Base-by-base conservation (phyloP, 2,797 vertebrate genomes). In the Adelosebastes latens region DNA sequence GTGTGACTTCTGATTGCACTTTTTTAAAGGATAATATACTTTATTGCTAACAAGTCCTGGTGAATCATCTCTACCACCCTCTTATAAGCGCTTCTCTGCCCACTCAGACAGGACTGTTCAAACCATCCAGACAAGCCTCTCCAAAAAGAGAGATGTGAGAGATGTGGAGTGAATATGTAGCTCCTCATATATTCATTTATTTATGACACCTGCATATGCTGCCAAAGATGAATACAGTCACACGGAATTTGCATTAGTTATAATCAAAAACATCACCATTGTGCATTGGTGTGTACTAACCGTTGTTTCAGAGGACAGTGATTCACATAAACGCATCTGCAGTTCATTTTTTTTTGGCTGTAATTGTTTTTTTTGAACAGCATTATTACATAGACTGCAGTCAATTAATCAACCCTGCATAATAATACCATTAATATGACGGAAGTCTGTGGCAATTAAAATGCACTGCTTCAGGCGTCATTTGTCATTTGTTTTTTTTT, bases 371-470 rank as follows among this genome's bases (percentile, higher is more conserved):
- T 36, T 61, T 56, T 58, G 1, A 11, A 12, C n/a, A 55, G 75
- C 68, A 36, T 27, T 5, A 75, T 49, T 67, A 36, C 75, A 80
- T 55, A 22, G 32, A 56, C 68, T 36, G 14, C 34, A 70, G 75
- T 49, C 8, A 65, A 71, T 87, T 77, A 86, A 78, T 69, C 24
- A 55, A 6, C 63, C 52, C 25, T 3, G 24, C 55, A 59, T 63
- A 74, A 80, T 65, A 36, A 31, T 22, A 52, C 16, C 42, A 46
- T 46, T 46, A 52, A n/a, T n/a, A 52, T 52, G 16, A 18, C 6
- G 39, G 39, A 49, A 49, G 76, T 67, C 69, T 29, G 79, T 66
- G 42, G 46, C 49, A 58, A 63, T 76, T 67, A 68, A 67, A 79
- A 74, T 34, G 6, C 52, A 53, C 29, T 2, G 76, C 71, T 29